A percentile compares a stretch with the other conserved stretches of the same genome.
These are phyloP conservation scores for Neotragus pygmaeus DNA, from an alignment of 2,113 vertebrate species.

Conservation along the genomic window DNA sequence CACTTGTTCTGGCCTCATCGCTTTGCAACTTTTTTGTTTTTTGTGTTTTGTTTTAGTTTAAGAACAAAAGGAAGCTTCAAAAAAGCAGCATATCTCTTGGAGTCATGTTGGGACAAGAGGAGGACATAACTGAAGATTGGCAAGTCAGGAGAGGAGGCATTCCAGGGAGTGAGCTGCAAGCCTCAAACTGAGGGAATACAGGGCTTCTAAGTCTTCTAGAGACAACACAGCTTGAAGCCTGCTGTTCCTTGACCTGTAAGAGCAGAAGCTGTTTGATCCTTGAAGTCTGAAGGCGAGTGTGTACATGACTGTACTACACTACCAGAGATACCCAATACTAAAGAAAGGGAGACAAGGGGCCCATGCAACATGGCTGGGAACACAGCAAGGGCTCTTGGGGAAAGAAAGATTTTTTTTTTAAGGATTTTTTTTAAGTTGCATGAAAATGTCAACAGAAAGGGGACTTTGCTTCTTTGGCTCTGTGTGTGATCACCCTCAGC, in stretches of 20 bases:
- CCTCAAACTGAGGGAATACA: background rate
- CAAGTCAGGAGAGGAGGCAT: background rate
- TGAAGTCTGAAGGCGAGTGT: background rate
- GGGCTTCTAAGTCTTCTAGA: background rate
- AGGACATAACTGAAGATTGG: background rate
- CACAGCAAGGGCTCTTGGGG: background rate
- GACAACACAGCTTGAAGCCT: background rate
- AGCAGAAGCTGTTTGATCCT: background rate
- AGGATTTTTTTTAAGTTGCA: background rate
- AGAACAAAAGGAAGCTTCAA: background rate
- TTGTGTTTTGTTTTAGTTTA: background rate
- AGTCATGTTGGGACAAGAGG: background rate
- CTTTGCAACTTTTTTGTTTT: background rate
- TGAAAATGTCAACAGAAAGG: background rate
- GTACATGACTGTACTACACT: background rate
- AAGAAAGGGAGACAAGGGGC: background rate
- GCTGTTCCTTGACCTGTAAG: background rate
- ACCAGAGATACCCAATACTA: background rate
- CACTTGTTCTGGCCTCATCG: background rate
- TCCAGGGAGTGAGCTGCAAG: background rate
- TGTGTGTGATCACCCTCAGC: background rate
- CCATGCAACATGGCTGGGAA: background rate
- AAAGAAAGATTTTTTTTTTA: background rate
- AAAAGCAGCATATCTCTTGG: background rate
- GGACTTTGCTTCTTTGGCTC: background rate